phyloP scores from a whole-genome alignment of 1,140 invertebrate species.

The Drosophila ercepeae region DNA sequence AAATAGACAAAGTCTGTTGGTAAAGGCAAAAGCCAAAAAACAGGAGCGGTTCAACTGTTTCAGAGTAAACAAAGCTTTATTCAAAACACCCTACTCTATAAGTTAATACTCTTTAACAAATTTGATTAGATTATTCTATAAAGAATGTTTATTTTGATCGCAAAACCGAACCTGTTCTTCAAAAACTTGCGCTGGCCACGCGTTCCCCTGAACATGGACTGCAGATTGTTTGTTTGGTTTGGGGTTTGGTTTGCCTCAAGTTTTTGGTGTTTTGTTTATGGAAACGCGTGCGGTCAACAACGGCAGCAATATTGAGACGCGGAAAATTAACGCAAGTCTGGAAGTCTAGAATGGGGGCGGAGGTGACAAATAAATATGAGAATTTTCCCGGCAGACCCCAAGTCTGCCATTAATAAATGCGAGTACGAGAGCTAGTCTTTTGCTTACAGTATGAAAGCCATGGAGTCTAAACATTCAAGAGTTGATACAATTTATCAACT shows the following conservation, averaged over 20 bases:
- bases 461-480: slow-evolving; percentile 32
- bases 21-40: not conserved
- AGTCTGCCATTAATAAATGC: not conserved
- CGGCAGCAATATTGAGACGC: slow-evolving; percentile 44
- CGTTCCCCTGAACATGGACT: slow-evolving; percentile 42
- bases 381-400: not conserved
- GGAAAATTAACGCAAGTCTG: slow-evolving; percentile 36
- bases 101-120: not conserved
- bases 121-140: not conserved
- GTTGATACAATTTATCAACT: slow-evolving; percentile 47
- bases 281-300: slow-evolving; percentile 78
- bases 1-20: slow-evolving; percentile 47
- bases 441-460: not conserved
- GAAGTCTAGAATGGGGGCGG: slow-evolving; percentile 25
- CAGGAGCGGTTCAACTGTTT: slow-evolving; percentile 20
- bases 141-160: not conserved
- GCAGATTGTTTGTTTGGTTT: slow-evolving; percentile 57
- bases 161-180: slow-evolving; percentile 37
- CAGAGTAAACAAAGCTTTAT: not conserved
- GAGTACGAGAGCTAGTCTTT: not conserved
- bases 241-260: slow-evolving; percentile 50
- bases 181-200: slow-evolving; percentile 45
- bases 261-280: slow-evolving; percentile 68
- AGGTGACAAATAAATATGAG: slow-evolving; percentile 4
- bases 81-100: not conserved